Evolutionary conservation across 2,888 invertebrate species (phyloP), one percentile per base, ranked within the genome.

Genomic region (Pseudanteris insignis): DNA sequence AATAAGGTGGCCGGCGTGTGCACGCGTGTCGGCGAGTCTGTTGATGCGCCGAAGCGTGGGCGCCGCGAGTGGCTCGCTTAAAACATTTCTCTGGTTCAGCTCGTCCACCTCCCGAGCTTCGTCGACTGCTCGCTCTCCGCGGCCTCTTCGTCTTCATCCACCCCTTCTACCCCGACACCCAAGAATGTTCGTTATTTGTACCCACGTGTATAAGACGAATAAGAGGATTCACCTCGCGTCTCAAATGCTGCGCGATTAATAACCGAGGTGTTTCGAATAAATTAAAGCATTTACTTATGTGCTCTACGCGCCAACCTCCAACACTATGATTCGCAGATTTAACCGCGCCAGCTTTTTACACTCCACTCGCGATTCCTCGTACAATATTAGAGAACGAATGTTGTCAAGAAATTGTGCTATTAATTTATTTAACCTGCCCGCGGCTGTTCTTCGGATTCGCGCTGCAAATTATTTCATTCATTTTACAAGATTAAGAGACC

Each of bases 61-160:
- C 73, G 74, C 72, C 67, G 65, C 65, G 72, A 70, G 70, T 70
- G 72, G 70, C 72, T 75, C 72, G 74, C 72, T 77, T 77, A 73
- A 77, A 77, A 77, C 77, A 77, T 77, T 77, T 77, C 77, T 77
- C 77, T 75, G 74, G 76, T 76, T 77, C 76, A 72, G 67, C 70
- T 67, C 68, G 65, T 68, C 65, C 51, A 46, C 55, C 63, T 33
- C 36, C 47, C 34, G 4, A 10, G 25, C 29, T 38, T n/a, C 30
- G 7, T 5, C 32, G 8, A 18, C 24, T 13, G 10, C 34, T 34
- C 41, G 9, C 9, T 24, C 34, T 9, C 15, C 28, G 28, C 43
- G 9, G n/a, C 30, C 30, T 29, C 46, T 44, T 40, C 38, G 38
- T 46, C 54, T 34, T 43, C 38, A 18, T 40, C 50, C n/a, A 7